phyloP scores from a whole-genome alignment of 2,113 vertebrate species.

The Lasiurus borealis region DNA sequence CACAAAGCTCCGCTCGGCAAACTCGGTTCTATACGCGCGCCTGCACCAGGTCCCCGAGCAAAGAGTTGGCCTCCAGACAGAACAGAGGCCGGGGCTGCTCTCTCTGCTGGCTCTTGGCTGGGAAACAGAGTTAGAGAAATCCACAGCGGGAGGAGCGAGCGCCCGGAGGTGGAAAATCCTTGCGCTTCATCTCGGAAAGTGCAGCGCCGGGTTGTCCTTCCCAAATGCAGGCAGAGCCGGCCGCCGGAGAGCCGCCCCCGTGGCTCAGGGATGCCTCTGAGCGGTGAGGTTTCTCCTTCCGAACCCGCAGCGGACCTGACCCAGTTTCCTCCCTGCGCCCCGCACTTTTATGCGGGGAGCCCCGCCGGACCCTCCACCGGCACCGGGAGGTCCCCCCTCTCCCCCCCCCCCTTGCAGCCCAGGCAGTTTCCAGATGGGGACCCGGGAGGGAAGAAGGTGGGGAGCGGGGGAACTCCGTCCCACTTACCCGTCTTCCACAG shows the following conservation, averaged over 20 bases:
- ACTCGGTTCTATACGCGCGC: neutral
- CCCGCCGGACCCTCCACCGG: neutral
- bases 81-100: neutral
- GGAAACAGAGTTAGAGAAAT: neutral
- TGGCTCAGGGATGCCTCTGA: slow-evolving; percentile 56
- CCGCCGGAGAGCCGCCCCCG: neutral
- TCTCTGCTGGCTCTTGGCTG: neutral
- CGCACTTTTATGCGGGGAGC: slow-evolving; percentile 37
- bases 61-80: neutral
- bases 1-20: slow-evolving; percentile 34
- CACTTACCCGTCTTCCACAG: slow-evolving; percentile 97
- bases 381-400: neutral
- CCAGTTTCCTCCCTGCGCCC: slow-evolving; percentile 37
- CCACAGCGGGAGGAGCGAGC: neutral
- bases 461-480: neutral
- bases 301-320: neutral
- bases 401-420: neutral
- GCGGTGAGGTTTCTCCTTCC: slow-evolving; percentile 43
- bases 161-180: neutral
- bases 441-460: neutral
- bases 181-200: slow-evolving; percentile 35
- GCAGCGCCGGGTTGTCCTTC: slow-evolving; percentile 15
- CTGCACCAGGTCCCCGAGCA: neutral
- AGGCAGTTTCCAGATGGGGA: neutral
- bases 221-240: neutral